Evolutionary conservation across 2,113 vertebrate genomes (phyloP), one percentile per base, ranked within the genome.

Genomic region (Thermophis baileyi): DNA sequence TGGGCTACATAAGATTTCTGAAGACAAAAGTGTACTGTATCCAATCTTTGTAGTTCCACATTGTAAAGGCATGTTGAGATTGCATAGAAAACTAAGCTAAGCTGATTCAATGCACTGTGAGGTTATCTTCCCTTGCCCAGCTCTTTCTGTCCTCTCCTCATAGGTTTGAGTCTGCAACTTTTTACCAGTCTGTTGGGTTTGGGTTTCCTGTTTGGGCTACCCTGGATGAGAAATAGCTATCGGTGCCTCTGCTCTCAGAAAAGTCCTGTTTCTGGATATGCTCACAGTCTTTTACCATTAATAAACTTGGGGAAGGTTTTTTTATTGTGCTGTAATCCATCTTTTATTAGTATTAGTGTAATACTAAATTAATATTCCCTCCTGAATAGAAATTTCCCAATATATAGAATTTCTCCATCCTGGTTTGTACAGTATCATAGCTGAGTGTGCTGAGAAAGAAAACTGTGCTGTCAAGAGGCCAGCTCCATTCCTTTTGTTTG

Each of bases 21-120:
- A 88, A 87, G 93, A 87, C 60, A 94, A 35, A 88, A 55, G 89
- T 96, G 91, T 74, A 93, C 87, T 93, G 93, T 88, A 6, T 94
- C 92, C 91, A 81, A 88, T 87, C 20, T 51, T 50, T 85, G 24
- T 93, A 89, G 94, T n/a, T 30, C n/a, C 63, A 91, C 95, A 30
- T 87, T 40, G 27, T 49, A 47, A 55, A 53, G 35, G 14, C 24
- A 7, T 16, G 24, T 46, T 25, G 30, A 57, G 14, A 49, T 87
- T 30, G 35, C n/a, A 18, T 88, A 24, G 60, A 88, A 25, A 81
- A 30, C 55, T 69, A 51, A 92, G 18, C 12, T 74, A 44, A 92
- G 30, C 12, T 46, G 87, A 11, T 81, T 22, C 69, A 54, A 24
- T 25, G 22, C 60, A 44, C 30, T 27, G 46, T 63, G 11, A 35